Evolutionary conservation across 1,140 invertebrate species (phyloP), one percentile per base, ranked within the genome.

Genomic region (Ganaspis sp.): DNA sequence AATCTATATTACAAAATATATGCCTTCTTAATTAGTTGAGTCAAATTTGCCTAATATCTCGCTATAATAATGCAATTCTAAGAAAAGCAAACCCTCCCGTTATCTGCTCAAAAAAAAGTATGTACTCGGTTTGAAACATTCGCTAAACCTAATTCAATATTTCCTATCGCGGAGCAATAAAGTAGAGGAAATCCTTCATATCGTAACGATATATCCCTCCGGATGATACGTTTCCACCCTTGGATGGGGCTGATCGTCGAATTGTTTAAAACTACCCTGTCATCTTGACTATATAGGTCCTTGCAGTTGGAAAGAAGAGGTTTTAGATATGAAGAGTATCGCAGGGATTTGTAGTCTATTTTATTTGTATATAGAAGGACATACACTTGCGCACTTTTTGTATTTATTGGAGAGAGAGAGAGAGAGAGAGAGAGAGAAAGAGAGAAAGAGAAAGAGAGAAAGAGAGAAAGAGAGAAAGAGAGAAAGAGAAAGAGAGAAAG

Each of bases 241-340:
- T 70, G 75, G 71, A 71, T 74, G 75, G 80, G 70, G 73, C 70
- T 37, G 77, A 81, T 74, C 70, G 79, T 58, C 75, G 85, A 85
- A 87, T 87, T 87, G 84, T 87, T 87, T 86, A 86, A 88, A 88
- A 87, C 78, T 83, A 79, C 83, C 76, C 81, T 70, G 69, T 53
- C 72, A 54, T 69, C 53, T 45, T 53, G 34, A 49, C 53, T 71
- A 29, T 73, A 23, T 42, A 69, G 37, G 19, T 54, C 42, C 45
- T 34, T 49, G 49, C 6, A 72, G 26, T 42, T 69, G 38, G 77
- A 71, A 75, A 81, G 77, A 83, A 49, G 77, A 80, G 81, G 82
- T 87, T 86, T 84, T 82, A 86, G 85, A 87, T 87, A 87, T 86
- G 84, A 86, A 85, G 84, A 85, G 78, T 86, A 85, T 83, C 58